Percentiles rank a stretch among this genome's conserved stretches.
These are phyloP conservation scores for Yasuhikotakia modesta DNA, from an alignment of 2,797 vertebrate species.

Conservation along the genomic window DNA sequence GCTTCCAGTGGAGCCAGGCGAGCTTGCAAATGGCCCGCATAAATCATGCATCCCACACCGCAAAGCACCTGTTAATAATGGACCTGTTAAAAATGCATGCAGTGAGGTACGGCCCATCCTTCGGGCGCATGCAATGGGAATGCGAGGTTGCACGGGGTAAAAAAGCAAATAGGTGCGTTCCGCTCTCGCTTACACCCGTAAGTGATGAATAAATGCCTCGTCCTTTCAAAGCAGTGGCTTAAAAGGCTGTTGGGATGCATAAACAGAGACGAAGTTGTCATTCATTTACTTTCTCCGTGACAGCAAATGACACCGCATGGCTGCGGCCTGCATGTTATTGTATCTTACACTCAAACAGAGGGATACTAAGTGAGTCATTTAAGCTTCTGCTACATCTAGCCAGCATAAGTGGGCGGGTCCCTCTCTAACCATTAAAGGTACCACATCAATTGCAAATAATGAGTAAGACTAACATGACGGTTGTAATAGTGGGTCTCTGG, in stretches of 20 bases:
- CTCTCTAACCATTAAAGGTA: conserved; percentile 49
- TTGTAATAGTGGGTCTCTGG: conserved; percentile 25
- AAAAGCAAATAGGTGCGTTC: conserved; percentile 52
- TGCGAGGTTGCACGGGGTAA: conserved; percentile 37
- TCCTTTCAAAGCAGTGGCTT: conserved; percentile 66
- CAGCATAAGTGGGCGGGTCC: conserved; percentile 31
- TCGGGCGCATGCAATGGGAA: conserved; percentile 37
- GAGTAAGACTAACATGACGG: conserved; percentile 39
- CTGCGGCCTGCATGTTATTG: conserved; percentile 40
- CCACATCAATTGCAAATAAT: conserved; percentile 50
- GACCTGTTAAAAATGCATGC: conserved; percentile 59
- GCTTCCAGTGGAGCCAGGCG: conserved; percentile 52
- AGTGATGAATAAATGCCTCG: conserved; percentile 65
- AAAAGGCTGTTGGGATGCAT: conserved; percentile 60
- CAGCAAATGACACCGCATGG: conserved; percentile 61
- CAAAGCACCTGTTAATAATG: conserved; percentile 57
- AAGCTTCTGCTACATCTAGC: conserved; percentile 42
- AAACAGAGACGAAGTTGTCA: conserved; percentile 59
- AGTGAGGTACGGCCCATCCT: conserved; percentile 49
- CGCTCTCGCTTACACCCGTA: conserved; percentile 47
- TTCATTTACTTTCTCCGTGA: conserved; percentile 62
- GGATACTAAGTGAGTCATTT: conserved; percentile 53
- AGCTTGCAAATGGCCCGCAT: conserved; percentile 56
- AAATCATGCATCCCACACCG: conserved; percentile 62
- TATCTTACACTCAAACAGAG: conserved; percentile 35